Evolutionary conservation across 2,888 invertebrate genomes (phyloP), one percentile per base, ranked within the genome.

Genomic region (Apodemia hepburni): DNA sequence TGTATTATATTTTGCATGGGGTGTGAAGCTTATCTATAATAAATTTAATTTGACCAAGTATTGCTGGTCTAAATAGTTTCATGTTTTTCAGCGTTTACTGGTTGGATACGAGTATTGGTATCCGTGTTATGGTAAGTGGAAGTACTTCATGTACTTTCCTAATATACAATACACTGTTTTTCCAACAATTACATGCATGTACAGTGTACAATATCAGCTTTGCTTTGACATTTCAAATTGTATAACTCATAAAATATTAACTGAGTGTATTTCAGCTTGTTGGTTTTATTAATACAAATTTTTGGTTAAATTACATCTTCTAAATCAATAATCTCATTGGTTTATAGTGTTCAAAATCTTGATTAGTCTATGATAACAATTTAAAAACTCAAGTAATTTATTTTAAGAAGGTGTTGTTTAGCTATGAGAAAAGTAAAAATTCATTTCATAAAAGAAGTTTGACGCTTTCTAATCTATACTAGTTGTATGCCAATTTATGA

Each of bases 21-120:
- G 69, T 69, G 42, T 69, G 68, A 59, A 61, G 49, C 49, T 64
- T 62, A 65, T 65, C 61, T 61, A 62, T 66, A 42, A 5, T 42
- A 65, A 67, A 66, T 69, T 60, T 58, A 58, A 63, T 57, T 65
- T 73, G 71, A 73, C 73, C 72, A 69, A 68, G 63, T 67, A 70
- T 66, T 64, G 64, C 64, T 70, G 82, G 86, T 85, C 84, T 84
- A 87, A 86, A 84, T 73, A 77, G 71, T 86, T 87, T 88, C 67
- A 85, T 91, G 85, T 88, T 91, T 91, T 91, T 91, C 91, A 91
- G 91, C 85, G 81, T 84, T 79, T 79, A 80, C 90, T 80, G 77
- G 85, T 89, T 80, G 83, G 90, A 87, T 87, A 87, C 87, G 84
- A 85, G 87, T 85, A 78, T 86, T 86, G 85, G 77, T 87, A 84